Base-by-base conservation (phyloP, 2,888 invertebrate genomes). In the Drosophila mercatorum region DNA sequence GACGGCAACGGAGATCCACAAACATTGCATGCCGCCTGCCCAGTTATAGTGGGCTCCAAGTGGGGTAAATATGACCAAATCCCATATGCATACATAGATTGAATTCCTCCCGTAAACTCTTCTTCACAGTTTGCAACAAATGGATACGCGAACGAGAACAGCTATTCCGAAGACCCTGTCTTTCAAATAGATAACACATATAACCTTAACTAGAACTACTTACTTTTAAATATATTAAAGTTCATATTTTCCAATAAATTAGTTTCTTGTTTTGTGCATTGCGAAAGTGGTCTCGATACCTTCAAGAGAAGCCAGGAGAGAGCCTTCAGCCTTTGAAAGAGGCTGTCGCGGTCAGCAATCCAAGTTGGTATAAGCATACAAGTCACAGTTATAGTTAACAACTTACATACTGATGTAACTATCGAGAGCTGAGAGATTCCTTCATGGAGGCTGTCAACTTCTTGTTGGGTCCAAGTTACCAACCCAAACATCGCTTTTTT, bases 131-230 rank as follows among this genome's bases (percentile, higher is more conserved):
- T 44, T 95, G 96, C 31, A 97, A 97, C 93, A 97, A 97, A 93
- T 98, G 97, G 97, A 95, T 98, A 57, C 97, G 97, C 88, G 97
- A 97, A 90, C 92, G 94, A 72, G 96, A 96, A 12, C 97, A 98
- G 93, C 96, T 97, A 90, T 96, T 97, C 89, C 92, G 91, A 65
- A 93, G 94, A 88, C 95, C 95, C 0, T 95, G 95, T 59, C 77
- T 60, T 43, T 2, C 6, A 2, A 5, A 26, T 4, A 22, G 10
- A 3, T 17, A 17, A 6, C 14, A 38, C 10, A n/a, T 10, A 8
- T 10, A 26, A 26, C 44, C 36, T 56, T 56, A 56, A 46, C 34
- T 44, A 38, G 8, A 14, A 22, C n/a, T 12, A 55, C 10, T 7
- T 36, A 49, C 22, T 40, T 5, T n/a, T 40, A 55, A 55, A 41